Conservation (phyloP, 2,888 invertebrate genomes). For the Apotomis turbidana region DNA sequence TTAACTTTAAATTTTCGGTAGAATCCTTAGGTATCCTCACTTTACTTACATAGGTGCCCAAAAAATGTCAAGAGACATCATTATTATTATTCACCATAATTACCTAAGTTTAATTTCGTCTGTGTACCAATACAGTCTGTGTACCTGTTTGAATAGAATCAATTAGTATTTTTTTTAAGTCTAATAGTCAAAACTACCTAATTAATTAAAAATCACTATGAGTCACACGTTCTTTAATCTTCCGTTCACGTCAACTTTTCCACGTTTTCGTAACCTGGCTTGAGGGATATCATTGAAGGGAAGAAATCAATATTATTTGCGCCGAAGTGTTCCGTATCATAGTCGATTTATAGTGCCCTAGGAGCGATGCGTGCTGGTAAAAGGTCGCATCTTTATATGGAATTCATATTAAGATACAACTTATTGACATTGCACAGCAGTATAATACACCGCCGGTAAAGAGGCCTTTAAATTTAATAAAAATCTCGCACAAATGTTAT, state of each 20-base stretch:
- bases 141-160: no score
- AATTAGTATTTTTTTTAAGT: no score
- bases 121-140: no score
- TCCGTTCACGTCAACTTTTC: slow-evolving; percentile 6
- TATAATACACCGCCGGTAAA: slow-evolving; percentile 20
- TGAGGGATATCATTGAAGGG: slow-evolving; percentile 54
- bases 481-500: slow-evolving; percentile 25
- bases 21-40: no score
- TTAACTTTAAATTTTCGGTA: no score
- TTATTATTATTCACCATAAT: no score
- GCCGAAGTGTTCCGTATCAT: slow-evolving; percentile 54
- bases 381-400: no score
- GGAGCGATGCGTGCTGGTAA: not conserved
- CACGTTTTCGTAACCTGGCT: slow-evolving; percentile 43
- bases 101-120: no score
- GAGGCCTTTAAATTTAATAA: slow-evolving; percentile 35
- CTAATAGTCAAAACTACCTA: not conserved
- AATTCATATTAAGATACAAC: no score
- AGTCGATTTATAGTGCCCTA: slow-evolving; percentile 51
- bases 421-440: not conserved
- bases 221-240: not conserved
- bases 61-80: no score
- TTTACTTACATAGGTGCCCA: no score
- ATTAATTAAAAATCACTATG: not conserved
- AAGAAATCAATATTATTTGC: slow-evolving; percentile 62